Conservation (phyloP, 2,797 vertebrate species). For the Sebastes vulpes region DNA sequence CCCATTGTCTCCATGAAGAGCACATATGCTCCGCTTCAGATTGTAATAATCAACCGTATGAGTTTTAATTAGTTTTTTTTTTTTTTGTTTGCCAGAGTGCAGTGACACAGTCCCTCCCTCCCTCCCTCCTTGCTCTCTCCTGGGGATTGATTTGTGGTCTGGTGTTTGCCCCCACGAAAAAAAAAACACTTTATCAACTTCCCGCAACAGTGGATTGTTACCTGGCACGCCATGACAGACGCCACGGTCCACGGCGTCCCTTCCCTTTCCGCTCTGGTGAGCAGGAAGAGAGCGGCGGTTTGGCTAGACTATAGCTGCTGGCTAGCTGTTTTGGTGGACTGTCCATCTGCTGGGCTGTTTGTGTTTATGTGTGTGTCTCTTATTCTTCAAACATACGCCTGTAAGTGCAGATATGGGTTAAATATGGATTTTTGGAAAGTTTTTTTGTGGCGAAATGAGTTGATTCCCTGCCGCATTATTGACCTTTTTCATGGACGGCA, state of each 20-base stretch:
- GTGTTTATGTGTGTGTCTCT: background rate
- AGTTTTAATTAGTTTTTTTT: constrained; percentile 14
- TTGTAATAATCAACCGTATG: constrained; percentile 17
- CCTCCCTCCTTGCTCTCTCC: background rate
- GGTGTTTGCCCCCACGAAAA: background rate
- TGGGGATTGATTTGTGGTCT: constrained; percentile 21
- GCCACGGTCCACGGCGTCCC: constrained; percentile 24
- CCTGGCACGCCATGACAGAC: constrained; percentile 57
- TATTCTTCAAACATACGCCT: background rate
- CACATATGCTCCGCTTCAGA: constrained; percentile 10
- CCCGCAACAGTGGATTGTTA: constrained; percentile 41
- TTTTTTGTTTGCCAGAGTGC: background rate
- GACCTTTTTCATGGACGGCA: background rate
- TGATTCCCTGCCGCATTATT: background rate
- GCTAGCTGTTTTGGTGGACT: constrained; percentile 10
- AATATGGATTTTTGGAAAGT: background rate
- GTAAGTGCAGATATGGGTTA: background rate
- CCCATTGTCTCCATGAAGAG: constrained; percentile 23
- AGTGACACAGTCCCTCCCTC: background rate
- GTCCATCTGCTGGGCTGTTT: constrained; percentile 18
- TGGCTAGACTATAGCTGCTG: constrained; percentile 17
- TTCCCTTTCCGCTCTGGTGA: constrained; percentile 53
- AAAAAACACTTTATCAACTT: constrained; percentile 42
- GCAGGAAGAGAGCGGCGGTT: constrained; percentile 16
- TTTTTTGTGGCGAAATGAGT: background rate